Conservation (phyloP, 2,888 invertebrate species). For the Heliconius erato region DNA sequence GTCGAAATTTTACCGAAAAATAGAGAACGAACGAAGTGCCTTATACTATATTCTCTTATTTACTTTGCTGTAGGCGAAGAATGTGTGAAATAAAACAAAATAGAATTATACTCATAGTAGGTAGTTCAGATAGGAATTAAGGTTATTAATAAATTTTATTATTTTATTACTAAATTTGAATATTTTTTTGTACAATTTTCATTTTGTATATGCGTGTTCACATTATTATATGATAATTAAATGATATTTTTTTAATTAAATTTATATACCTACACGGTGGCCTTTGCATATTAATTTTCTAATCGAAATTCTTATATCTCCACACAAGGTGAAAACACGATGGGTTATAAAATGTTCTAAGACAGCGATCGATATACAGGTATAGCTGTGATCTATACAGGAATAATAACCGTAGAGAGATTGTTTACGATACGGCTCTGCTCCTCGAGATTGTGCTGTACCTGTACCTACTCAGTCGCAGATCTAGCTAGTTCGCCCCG, state of each 20-base stretch:
- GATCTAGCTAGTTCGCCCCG: slow-evolving; percentile 62
- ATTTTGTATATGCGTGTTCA: background rate
- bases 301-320: slow-evolving; percentile 60
- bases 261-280: background rate
- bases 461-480: slow-evolving; percentile 50
- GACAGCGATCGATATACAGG: slow-evolving; percentile 77
- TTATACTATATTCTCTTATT: too few relatives aligned
- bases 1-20: too few relatives aligned
- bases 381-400: slow-evolving; percentile 75
- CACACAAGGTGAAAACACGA: slow-evolving; percentile 72
- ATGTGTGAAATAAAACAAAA: too few relatives aligned
- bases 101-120: background rate
- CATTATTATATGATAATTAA: slow-evolving; percentile 13
- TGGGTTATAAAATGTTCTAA: slow-evolving; percentile 75
- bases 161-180: background rate
- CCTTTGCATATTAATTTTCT: background rate
- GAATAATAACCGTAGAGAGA: slow-evolving; percentile 73
- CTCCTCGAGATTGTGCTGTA: slow-evolving; percentile 67
- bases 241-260: background rate
- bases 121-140: background rate
- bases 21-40: too few relatives aligned
- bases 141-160: background rate
- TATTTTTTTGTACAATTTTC: slow-evolving; percentile 1
- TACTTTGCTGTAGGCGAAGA: too few relatives aligned
- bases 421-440: slow-evolving; percentile 66